phyloP scores from a whole-genome alignment of 2,113 vertebrate species.

The Parus major region DNA sequence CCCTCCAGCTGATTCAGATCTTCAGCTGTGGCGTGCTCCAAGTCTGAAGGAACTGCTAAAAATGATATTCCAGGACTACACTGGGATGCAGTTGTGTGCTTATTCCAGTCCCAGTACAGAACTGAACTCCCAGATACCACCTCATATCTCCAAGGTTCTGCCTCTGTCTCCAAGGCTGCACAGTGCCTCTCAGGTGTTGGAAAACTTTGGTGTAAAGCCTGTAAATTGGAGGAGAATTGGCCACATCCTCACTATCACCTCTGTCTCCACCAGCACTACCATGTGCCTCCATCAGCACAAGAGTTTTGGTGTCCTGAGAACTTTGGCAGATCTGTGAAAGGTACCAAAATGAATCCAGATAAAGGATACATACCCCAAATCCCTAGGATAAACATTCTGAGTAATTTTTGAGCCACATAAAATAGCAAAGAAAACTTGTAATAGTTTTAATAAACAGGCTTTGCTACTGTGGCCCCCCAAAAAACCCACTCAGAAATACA shows the following conservation, averaged over 20 bases:
- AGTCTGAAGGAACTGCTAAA: not conserved
- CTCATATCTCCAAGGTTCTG: not conserved
- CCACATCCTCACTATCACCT: not conserved
- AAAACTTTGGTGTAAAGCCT: not conserved
- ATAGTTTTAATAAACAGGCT: not conserved
- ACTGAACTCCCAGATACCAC: not conserved
- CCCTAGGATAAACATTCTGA: not conserved
- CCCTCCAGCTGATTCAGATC: not conserved
- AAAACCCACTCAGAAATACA: not conserved
- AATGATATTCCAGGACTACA: not conserved
- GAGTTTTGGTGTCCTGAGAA: not conserved
- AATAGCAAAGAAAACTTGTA: not conserved
- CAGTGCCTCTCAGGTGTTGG: not conserved
- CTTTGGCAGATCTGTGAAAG: not conserved
- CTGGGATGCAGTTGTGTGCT: accelerated
- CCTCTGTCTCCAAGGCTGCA: not conserved
- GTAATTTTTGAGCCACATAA: not conserved
- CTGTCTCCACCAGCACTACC: not conserved
- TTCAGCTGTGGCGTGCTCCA: not conserved
- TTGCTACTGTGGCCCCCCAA: not conserved
- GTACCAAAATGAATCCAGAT: not conserved
- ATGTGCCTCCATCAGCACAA: not conserved
- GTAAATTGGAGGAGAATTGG: not conserved
- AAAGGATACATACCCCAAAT: not conserved
- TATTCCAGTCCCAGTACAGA: not conserved